Conservation (phyloP, 1,140 invertebrate species). For the Euwallacea fornicatus region DNA sequence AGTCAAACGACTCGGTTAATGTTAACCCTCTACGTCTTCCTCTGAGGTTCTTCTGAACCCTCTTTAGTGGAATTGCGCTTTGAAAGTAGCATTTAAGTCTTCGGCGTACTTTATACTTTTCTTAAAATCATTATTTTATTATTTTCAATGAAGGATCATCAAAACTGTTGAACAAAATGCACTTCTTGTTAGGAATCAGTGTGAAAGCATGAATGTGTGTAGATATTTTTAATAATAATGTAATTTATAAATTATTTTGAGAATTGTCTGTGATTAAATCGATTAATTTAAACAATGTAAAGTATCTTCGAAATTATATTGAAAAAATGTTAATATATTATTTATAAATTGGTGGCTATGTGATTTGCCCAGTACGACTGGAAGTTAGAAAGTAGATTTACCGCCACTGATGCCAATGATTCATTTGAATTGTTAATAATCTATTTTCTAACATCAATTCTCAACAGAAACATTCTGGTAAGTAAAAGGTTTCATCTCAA, state of each 20-base stretch:
- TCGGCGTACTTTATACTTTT: no score
- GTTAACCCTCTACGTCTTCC: no score
- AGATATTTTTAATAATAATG: constrained; percentile 3
- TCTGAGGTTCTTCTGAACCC: no score
- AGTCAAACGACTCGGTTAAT: no score
- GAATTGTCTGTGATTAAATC: constrained; percentile 10
- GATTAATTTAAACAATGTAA: constrained; percentile 4
- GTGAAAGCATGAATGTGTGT: constrained; percentile 1
- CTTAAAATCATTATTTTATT: no score
- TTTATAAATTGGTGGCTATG: constrained; percentile 3
- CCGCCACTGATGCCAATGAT: not conserved
- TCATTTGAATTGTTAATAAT: not conserved
- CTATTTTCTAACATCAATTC: not conserved
- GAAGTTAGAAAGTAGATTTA: not conserved
- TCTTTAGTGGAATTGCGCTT: no score
- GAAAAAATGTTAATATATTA: constrained; percentile 8
- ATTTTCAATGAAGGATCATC: no score
- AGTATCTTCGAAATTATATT: constrained; percentile 4
- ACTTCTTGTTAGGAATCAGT: no score
- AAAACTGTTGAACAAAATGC: no score
- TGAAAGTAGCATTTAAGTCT: no score
- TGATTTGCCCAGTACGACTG: not conserved
- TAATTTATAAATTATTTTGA: constrained; percentile 8
- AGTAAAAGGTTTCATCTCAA: constrained; percentile 8
- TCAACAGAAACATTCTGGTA: not conserved